Evolutionary conservation across 1,140 invertebrate genomes (phyloP), one percentile per base, ranked within the genome.

Genomic region (Mactra quadrangularis): DNA sequence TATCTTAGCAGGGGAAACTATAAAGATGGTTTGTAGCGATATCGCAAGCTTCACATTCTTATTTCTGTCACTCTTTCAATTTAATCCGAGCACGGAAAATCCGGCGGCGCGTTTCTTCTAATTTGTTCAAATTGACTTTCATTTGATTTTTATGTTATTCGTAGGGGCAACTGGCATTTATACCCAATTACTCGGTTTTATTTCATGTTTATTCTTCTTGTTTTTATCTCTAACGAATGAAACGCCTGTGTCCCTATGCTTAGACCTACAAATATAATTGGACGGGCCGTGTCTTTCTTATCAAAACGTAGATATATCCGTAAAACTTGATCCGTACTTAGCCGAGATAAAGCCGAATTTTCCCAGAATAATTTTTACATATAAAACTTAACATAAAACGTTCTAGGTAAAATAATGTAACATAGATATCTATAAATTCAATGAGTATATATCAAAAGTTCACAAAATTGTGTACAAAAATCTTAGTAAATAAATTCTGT

Each of bases 161-260:
- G 38, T 74, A 66, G 70, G 79, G 57, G 55, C 31, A 19, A 17
- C 3, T 82, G 79, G 68, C 79, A 75, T 82, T 82, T 82, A 82
- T 82, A 64, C 41, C 79, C 79, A 82, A 82, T 82, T 82, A 82
- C 79, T 75, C n/a, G 50, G 60, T 68, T 79, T 79, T 79, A 79
- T 79, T 68, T 47, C 50, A n/a, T 3, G 27, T 55, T 79, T 79
- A 79, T 79, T 62, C 9, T 19, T 7, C 22, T 35, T 57, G 22
- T 25, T 41, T 47, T 77, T 77, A 64, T 64, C 45, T 35, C 11
- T 72, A 11, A 29, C 45, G 70, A 57, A 52, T 55, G 50, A 72
- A 72, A 72, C 47, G n/a, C 29, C 53, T 52, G 25, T 55, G 29
- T 29, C 31, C 53, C 50, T 57, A 50, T 72, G 45, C 38, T 55